Evolutionary conservation across 2,888 invertebrate species (phyloP).

Genomic region (Epistrophe grossulariae): DNA sequence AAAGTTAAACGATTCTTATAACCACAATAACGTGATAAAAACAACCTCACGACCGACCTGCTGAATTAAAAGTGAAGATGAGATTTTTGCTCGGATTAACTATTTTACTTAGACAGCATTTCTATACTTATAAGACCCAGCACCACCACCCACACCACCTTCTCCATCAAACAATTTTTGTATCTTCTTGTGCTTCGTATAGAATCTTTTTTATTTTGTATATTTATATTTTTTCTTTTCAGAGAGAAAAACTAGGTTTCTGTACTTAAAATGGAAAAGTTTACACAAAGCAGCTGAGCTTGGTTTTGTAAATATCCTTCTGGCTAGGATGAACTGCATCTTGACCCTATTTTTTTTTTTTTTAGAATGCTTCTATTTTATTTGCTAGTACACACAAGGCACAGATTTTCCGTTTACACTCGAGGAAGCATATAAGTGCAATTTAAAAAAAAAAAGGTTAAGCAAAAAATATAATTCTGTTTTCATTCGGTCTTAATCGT

Average conservation of each 20-base stretch:
- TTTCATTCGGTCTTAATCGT: slow-evolving; percentile 47
- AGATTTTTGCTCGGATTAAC: slow-evolving; percentile 60
- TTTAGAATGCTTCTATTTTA: neutral
- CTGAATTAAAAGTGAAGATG: slow-evolving; percentile 69
- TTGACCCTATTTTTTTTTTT: slow-evolving; percentile 67
- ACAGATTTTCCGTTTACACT: slow-evolving; percentile 38
- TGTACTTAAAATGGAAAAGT: slow-evolving; percentile 62
- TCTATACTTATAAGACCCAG: neutral
- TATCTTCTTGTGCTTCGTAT: slow-evolving; percentile 13
- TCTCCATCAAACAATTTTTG: neutral
- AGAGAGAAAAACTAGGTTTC: slow-evolving; percentile 50
- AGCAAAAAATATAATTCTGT: slow-evolving; percentile 35
- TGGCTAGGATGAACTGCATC: slow-evolving; percentile 65
- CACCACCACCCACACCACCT: neutral
- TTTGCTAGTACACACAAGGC: neutral
- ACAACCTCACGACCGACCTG: slow-evolving; percentile 22
- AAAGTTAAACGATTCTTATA: slow-evolving; percentile 58
- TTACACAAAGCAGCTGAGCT: slow-evolving; percentile 63
- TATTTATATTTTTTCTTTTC: slow-evolving; percentile 10
- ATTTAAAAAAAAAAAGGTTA: slow-evolving; percentile 36
- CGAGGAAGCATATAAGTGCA: slow-evolving; percentile 36
- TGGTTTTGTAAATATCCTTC: slow-evolving; percentile 55
- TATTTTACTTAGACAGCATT: slow-evolving; percentile 53
- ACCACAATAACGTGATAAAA: slow-evolving; percentile 55
- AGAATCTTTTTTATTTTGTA: slow-evolving; percentile 9